Percentiles rank a stretch among this genome's conserved stretches.
Evolutionary conservation across 1,140 invertebrate genomes (phyloP).

Genomic region (Formica selysi): DNA sequence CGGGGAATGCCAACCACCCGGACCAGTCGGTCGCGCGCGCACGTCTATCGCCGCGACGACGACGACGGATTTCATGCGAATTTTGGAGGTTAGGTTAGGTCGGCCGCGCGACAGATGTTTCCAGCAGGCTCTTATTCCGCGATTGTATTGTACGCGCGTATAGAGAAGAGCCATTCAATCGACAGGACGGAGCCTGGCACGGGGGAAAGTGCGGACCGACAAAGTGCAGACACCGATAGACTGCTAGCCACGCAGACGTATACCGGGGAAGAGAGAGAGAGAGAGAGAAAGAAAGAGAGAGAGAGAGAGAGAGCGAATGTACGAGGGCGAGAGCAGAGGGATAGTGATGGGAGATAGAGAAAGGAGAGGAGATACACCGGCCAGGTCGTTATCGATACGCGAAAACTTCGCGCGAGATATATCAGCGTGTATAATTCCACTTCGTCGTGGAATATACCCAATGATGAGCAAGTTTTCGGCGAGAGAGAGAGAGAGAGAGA

Average conservation of each 20-base stretch:
- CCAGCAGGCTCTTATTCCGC: background rate
- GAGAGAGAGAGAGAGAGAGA: slow-evolving; percentile 24
- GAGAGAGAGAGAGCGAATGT: background rate
- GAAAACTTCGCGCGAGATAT: slow-evolving; percentile 21
- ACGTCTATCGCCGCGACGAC: slow-evolving; percentile 12
- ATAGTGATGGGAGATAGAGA: background rate
- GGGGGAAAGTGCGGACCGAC: slow-evolving; percentile 54
- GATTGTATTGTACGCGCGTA: background rate
- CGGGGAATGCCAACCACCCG: background rate
- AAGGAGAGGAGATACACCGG: slow-evolving; percentile 22
- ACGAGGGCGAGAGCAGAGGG: slow-evolving; percentile 16
- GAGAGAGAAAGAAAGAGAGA: background rate
- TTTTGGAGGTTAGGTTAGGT: slow-evolving; percentile 68
- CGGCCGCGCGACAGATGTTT: slow-evolving; percentile 69
- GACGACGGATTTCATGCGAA: background rate
- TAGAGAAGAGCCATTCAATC: slow-evolving; percentile 36
- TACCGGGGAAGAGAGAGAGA: background rate
- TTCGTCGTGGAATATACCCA: slow-evolving; percentile 41
- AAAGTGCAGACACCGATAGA: slow-evolving; percentile 37
- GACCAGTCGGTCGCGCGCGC: background rate
- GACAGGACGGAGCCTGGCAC: slow-evolving; percentile 20
- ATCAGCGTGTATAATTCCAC: slow-evolving; percentile 19
- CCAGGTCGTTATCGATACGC: slow-evolving; percentile 53
- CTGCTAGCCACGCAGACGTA: slow-evolving; percentile 17
- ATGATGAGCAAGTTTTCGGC: slow-evolving; percentile 26